Conservation (phyloP, 2,888 invertebrate species). For the Leptinotarsa juncta region DNA sequence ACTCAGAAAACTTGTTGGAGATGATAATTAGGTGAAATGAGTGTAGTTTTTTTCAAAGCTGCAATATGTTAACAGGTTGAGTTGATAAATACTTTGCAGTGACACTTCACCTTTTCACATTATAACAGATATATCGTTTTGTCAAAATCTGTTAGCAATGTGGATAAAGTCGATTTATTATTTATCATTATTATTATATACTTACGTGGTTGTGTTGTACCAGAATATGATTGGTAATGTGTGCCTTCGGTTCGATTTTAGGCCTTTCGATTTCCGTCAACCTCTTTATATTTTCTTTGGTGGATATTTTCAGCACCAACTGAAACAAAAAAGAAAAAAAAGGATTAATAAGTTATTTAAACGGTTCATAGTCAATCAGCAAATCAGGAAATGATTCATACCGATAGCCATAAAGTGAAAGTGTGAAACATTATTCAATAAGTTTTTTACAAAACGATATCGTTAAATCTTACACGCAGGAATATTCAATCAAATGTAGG, state of each 20-base stretch:
- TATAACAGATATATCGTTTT: too few species aligned
- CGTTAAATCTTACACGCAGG: not conserved
- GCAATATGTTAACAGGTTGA: not conserved
- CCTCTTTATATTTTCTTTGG: conserved; percentile 71
- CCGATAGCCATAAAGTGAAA: not conserved
- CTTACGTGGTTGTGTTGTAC: conserved; percentile 65
- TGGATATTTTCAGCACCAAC: conserved; percentile 70
- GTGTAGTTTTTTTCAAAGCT: conserved; percentile 46
- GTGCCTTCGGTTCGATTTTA: conserved; percentile 70
- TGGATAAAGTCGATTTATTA: too few species aligned
- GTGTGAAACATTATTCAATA: conserved; percentile 12
- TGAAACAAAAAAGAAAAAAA: conserved; percentile 56
- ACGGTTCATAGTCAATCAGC: not conserved
- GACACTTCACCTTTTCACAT: too few species aligned
- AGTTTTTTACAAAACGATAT: not conserved
- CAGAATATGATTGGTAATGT: conserved; percentile 70
- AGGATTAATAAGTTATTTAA: not conserved
- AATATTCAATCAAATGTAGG: not conserved
- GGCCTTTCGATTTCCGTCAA: conserved; percentile 72
- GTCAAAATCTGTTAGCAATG: too few species aligned
- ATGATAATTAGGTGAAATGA: too few species aligned
- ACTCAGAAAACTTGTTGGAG: not conserved
- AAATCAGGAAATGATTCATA: not conserved
- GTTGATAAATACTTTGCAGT: too few species aligned
- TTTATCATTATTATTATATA: conserved; percentile 36